Evolutionary conservation across 2,797 vertebrate genomes (phyloP), one percentile per base, ranked within the genome.

Genomic region (Macroramphosus scolopax): DNA sequence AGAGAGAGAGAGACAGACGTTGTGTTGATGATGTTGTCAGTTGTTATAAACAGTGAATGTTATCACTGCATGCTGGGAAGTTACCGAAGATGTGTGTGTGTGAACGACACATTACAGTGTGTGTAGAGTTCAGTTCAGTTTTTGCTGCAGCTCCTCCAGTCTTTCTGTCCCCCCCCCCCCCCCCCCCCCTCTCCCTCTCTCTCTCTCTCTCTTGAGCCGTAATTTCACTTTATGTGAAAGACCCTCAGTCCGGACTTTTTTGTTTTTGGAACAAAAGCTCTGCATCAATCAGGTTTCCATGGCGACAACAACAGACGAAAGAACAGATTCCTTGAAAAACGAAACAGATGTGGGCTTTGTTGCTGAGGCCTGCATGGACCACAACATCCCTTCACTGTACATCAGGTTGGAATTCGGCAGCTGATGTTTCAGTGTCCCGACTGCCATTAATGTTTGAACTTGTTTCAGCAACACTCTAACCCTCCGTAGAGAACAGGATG

Each of bases 151-250:
- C n/a, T n/a, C n/a, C n/a, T n/a, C n/a, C n/a, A n/a, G n/a, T n/a
- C n/a, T n/a, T n/a, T n/a, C n/a, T n/a, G n/a, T n/a, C n/a, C n/a
- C n/a, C n/a, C n/a, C n/a, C n/a, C n/a, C n/a, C n/a, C n/a, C n/a
- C n/a, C n/a, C n/a, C n/a, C n/a, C n/a, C n/a, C n/a, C n/a, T n/a
- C n/a, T n/a, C n/a, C n/a, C n/a, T n/a, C n/a, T 22, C 20, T 22
- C 20, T 22, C 20, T 3, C 20, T 3, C 20, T 22, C 20, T 22
- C 20, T 11, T 39, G 12, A 22, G 35, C 35, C 6, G 43, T 47
- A 55, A 55, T 55, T 28, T 14, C n/a, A 31, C 18, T 55, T 55
- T 17, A 47, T 43, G 39, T 25, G 43, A 32, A 15, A 46, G 22
- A 31, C 29, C 9, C 13, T n/a, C 12, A 5, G 33, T 3, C 10